Percentiles rank a stretch among this genome's conserved stretches.
These are phyloP conservation scores for Ptilodon capucinus DNA, from an alignment of 2,888 invertebrate genomes.

Conservation along the genomic window DNA sequence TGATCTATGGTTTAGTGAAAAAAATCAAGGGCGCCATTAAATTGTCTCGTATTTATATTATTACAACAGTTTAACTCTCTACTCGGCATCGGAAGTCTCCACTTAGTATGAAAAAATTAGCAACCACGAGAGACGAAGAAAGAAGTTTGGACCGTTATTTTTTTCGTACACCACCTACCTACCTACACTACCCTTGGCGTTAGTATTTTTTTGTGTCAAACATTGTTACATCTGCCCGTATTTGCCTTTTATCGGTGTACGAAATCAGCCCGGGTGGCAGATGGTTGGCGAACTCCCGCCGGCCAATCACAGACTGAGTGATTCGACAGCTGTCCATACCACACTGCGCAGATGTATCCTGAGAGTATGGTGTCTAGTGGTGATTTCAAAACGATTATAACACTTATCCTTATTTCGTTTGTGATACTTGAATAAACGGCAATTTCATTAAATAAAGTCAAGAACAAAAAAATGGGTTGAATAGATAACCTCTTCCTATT, in stretches of 20 bases:
- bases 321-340: conserved; percentile 28
- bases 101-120: no score
- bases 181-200: neutral
- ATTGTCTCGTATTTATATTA: no score
- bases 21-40: no score
- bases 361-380: conserved; percentile 1
- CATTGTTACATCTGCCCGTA: conserved; percentile 22
- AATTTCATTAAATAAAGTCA: no score
- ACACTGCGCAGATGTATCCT: conserved; percentile 24
- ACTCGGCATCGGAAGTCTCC: no score
- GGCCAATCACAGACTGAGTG: conserved; percentile 19
- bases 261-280: conserved; percentile 31
- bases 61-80: no score
- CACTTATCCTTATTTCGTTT: neutral
- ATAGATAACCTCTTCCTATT: no score
- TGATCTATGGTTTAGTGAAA: no score
- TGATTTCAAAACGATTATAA: neutral
- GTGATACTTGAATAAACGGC: neutral
- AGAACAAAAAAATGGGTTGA: no score
- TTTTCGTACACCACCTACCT: no score
- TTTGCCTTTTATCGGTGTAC: conserved; percentile 19
- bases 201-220: neutral
- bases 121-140: no score
- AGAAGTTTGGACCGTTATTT: neutral
- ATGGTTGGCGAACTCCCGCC: conserved; percentile 23